A percentile compares a stretch with the other conserved stretches of the same genome.
Conservation (phyloP, 2,797 vertebrate genomes). For the Pyrocephalus nanus region DNA sequence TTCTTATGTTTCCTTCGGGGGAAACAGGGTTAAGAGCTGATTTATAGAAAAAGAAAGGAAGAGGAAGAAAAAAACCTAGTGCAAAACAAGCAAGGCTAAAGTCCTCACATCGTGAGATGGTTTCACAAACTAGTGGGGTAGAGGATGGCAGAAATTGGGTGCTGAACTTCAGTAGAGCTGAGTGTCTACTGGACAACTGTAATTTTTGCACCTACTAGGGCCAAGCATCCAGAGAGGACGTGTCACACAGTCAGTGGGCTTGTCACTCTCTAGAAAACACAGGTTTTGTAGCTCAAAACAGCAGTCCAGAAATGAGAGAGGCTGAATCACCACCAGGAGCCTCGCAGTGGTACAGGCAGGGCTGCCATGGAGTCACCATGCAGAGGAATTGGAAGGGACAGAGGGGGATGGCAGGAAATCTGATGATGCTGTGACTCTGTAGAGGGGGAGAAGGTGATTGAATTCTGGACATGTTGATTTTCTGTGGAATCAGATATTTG, state of each 20-base stretch:
- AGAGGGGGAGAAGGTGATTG: not conserved
- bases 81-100: not conserved
- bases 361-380: not conserved
- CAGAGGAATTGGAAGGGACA: accelerated
- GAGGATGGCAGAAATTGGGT: not conserved
- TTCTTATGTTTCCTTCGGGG: not conserved
- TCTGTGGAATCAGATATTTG: not conserved
- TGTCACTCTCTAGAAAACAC: not conserved
- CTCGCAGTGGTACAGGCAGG: not conserved
- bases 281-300: not conserved
- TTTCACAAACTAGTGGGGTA: not conserved
- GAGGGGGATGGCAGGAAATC: not conserved
- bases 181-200: not conserved
- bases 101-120: not conserved
- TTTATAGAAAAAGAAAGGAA: not conserved
- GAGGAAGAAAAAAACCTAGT: not conserved
- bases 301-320: not conserved
- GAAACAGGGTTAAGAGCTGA: not conserved
- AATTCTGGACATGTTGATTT: not conserved
- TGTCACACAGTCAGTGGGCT: not conserved
- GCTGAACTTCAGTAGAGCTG: not conserved
- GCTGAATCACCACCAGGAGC: not conserved
- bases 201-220: not conserved
- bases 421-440: not conserved
- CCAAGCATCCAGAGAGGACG: not conserved